These are phyloP conservation scores for Semnornis frantzii DNA, from an alignment of 2,113 vertebrate genomes.

Conservation along the genomic window DNA sequence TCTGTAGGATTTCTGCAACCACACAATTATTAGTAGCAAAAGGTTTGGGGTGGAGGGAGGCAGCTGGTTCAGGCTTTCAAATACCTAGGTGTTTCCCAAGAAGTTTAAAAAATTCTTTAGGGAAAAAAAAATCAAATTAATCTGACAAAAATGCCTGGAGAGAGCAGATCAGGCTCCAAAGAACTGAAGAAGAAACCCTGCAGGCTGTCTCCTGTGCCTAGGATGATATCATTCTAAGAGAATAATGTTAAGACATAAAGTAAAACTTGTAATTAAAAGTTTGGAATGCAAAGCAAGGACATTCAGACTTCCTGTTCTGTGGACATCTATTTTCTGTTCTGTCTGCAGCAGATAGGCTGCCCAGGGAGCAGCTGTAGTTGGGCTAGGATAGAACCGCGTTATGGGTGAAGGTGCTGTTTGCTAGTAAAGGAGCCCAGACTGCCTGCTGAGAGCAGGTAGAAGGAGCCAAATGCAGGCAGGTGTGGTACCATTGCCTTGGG, in stretches of 20 bases:
- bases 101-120: neutral
- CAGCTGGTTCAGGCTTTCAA: neutral
- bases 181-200: neutral
- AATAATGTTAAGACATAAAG: neutral
- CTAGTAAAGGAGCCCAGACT: neutral
- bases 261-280: neutral
- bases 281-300: neutral
- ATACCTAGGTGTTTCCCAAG: neutral
- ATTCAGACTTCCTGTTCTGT: neutral
- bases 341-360: neutral
- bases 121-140: neutral
- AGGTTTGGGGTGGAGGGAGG: neutral
- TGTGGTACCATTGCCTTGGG: neutral
- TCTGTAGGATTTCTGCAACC: neutral
- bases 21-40: neutral
- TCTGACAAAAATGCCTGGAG: neutral
- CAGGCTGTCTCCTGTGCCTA: neutral
- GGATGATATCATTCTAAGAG: fast-evolving
- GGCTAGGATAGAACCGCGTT: neutral
- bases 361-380: neutral
- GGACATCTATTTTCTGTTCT: neutral
- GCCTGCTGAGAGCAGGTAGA: neutral
- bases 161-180: neutral
- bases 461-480: neutral
- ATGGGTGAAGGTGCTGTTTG: neutral